Evolutionary conservation across 2,113 vertebrate genomes (phyloP).

Genomic region (Chascanopsetta lugubris): DNA sequence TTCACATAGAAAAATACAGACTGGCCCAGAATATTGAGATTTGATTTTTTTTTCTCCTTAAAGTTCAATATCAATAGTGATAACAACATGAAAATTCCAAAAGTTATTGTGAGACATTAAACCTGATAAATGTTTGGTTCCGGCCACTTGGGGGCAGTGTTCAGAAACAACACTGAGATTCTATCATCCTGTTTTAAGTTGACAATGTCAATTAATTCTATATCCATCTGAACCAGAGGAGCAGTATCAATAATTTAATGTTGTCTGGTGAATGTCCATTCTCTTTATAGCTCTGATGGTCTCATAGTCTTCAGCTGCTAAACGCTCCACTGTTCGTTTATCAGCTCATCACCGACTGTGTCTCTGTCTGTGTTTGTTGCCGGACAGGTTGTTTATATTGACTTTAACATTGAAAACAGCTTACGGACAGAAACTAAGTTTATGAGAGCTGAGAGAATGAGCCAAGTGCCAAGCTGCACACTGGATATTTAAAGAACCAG

Average conservation of each 20-base stretch:
- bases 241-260: not conserved
- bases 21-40: not conserved
- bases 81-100: not conserved
- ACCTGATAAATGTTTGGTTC: not conserved
- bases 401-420: not conserved
- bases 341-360: not conserved
- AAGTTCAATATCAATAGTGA: not conserved
- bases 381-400: not conserved
- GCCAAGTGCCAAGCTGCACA: not conserved
- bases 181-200: not conserved
- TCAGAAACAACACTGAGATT: not conserved
- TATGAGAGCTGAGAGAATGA: not conserved
- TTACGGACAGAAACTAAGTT: not conserved
- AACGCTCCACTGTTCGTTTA: not conserved
- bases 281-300: not conserved
- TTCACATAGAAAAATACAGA: not conserved
- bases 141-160: conserved; percentile 1
- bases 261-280: too few species aligned
- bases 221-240: not conserved
- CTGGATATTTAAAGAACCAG: not conserved
- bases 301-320: not conserved
- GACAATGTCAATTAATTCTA: too few species aligned
- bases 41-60: not conserved
- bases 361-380: not conserved
- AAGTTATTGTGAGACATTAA: too few species aligned